Evolutionary conservation across 2,888 invertebrate genomes (phyloP), one percentile per base, ranked within the genome.

Genomic region (Eristalis tenax): DNA sequence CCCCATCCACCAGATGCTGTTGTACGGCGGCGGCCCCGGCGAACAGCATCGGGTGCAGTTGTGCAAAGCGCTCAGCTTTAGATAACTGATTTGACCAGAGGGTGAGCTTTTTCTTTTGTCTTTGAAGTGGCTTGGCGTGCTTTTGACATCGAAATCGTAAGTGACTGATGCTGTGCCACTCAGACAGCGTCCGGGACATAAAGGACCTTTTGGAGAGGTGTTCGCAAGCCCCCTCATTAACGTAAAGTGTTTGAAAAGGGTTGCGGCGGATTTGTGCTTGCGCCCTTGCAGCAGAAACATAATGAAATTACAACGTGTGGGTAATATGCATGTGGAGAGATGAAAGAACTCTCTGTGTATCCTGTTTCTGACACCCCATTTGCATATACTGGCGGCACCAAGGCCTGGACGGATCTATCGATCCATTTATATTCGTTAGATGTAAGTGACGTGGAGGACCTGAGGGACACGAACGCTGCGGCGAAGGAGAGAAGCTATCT

Each of bases 141-240:
- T 79, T 71, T 71, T 43, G 40, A 84, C 80, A 66, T 80, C 75
- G 75, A 76, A 83, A 79, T 75, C 79, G 66, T 61, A 68, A 83
- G 76, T 82, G 76, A 66, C 28, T 61, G 43, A 23, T 50, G 76
- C 22, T 56, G 68, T 38, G 57, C 74, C 78, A 78, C 83, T 78
- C 73, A 83, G 73, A 77, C 68, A 59, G 68, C 35, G 59, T 66
- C 18, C 57, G 68, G 50, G 3, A 22, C 28, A 15, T 32, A n/a
- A 15, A 23, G 61, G 50, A 50, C 50, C n/a, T 56, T 26, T 56
- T 18, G 63, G 11, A 74, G 57, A 13, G 18, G 78, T 73, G 68
- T 61, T 68, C 23, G 23, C 23, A 38, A 66, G 66, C 11, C 71
- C 28, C 28, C 71, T 83, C 71, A 66, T 61, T 35, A 71, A 63